phyloP scores from a whole-genome alignment of 2,797 vertebrate genomes.

The Centropyge bicolor region DNA sequence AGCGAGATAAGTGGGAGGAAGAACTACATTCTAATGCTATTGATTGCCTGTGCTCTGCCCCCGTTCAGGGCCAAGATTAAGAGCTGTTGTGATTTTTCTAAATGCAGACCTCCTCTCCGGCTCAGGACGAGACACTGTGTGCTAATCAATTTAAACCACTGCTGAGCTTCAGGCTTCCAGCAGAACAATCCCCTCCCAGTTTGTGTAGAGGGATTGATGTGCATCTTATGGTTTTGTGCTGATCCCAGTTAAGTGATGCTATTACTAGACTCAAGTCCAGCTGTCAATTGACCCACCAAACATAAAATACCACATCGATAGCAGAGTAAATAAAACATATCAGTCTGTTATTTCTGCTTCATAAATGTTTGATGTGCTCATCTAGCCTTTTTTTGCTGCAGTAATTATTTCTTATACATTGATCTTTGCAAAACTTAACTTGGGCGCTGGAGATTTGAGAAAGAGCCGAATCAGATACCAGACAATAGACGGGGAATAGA shows the following conservation, averaged over 20 bases:
- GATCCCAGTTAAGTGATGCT: slow-evolving; percentile 56
- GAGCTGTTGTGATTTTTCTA: slow-evolving; percentile 73
- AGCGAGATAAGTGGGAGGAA: slow-evolving; percentile 73
- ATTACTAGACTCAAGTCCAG: slow-evolving; percentile 44
- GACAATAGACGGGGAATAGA: not conserved
- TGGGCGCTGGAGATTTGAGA: not conserved
- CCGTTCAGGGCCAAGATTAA: slow-evolving; percentile 76
- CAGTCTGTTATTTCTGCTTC: not conserved
- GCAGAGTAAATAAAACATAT: not conserved
- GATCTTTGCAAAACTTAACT: slow-evolving; percentile 9
- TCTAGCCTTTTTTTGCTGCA: no score
- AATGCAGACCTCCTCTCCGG: slow-evolving; percentile 64
- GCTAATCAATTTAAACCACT: slow-evolving; percentile 70
- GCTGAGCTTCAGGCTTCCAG: slow-evolving; percentile 50
- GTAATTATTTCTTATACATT: not conserved
- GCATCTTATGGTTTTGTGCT: slow-evolving; percentile 33
- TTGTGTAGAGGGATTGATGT: slow-evolving; percentile 32
- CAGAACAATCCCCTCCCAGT: slow-evolving; percentile 29
- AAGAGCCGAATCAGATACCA: not conserved
- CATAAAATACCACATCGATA: slow-evolving; percentile 26
- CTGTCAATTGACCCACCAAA: slow-evolving; percentile 27
- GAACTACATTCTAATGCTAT: slow-evolving; percentile 76
- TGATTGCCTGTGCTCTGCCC: slow-evolving; percentile 72
- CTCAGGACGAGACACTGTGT: slow-evolving; percentile 56
- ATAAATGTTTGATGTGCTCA: not conserved